Evolutionary conservation across 1,140 invertebrate genomes (phyloP).

Genomic region (Musca domestica): DNA sequence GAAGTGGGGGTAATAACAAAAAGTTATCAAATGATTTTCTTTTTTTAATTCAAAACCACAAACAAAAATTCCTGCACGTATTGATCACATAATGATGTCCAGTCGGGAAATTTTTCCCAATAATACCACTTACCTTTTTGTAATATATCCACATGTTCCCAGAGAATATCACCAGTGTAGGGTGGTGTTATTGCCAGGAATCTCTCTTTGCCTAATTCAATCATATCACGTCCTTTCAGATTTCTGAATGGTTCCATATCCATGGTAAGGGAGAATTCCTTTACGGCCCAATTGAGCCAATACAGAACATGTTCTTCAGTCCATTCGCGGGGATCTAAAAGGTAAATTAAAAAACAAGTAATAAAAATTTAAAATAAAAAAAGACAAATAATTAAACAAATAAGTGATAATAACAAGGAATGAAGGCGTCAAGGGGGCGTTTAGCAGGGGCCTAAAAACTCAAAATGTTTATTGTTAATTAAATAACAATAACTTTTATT

Average conservation of each 20-base stretch:
- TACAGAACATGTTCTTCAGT: constrained; percentile 84
- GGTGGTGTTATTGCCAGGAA: constrained; percentile 86
- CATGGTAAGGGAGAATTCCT: constrained; percentile 88
- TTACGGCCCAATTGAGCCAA: constrained; percentile 91
- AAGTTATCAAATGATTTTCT: background rate
- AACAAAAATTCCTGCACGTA: too few relatives aligned
- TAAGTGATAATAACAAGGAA: too few relatives aligned
- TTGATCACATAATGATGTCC: too few relatives aligned
- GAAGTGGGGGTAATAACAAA: background rate
- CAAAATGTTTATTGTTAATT: too few relatives aligned
- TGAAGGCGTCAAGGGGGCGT: too few relatives aligned
- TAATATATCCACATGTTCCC: constrained; percentile 94
- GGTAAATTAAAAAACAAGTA: constrained; percentile 24
- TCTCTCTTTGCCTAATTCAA: constrained; percentile 87
- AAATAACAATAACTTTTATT: too few relatives aligned
- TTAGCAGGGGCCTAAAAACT: too few relatives aligned
- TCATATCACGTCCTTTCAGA: constrained; percentile 89
- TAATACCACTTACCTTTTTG: constrained; percentile 92
- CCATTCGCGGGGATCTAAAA: constrained; percentile 90
- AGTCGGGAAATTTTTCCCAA: too few relatives aligned
- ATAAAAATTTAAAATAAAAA: constrained; percentile 27
- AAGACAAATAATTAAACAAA: too few relatives aligned
- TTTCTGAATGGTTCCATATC: constrained; percentile 77
- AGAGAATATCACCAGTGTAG: constrained; percentile 94
- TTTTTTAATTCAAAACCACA: too few relatives aligned